Evolutionary conservation across 2,113 vertebrate genomes (phyloP), one percentile per base, ranked within the genome.

Genomic region (Aegypius monachus): DNA sequence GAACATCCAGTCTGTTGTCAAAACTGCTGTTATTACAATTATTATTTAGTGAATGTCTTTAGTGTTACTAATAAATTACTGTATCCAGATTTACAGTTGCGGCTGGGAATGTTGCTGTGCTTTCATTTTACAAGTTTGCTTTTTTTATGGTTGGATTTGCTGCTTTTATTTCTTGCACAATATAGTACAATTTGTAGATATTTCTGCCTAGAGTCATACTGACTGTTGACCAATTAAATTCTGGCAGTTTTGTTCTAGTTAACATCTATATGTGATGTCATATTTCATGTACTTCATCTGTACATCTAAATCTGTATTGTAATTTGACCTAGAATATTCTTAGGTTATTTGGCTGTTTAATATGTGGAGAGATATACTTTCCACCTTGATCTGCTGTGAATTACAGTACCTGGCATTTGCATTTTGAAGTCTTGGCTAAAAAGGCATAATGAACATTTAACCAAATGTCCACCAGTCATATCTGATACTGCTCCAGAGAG

Each of bases 341-440:
- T 68, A 14, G 34, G 7, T 66, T 31, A 38, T 83, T 86, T 66
- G 38, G 10, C 42, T 79, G 11, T 71, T 92, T 71, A 88, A 45
- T 84, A 58, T 13, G 17, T 47, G 26, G 34, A 42, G 34, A n/a
- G 9, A 53, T 45, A 23, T 1, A 34, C 31, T 88, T 88, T 74
- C 81, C 42, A 74, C 50, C 31, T 68, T 67, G 50, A 70, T 67
- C 11, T 83, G 80, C 45, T 73, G 58, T 34, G 63, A 78, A 26
- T 78, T 93, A 26, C 13, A 78, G 53, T 62, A 88, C 72, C 62
- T 88, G 48, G 38, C 36, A 80, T 83, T 75, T 95, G 38, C 71
- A 42, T 95, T 95, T 81, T 91, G 59, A 84, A 88, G 20, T 62
- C 86, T 86, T 71, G 79, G 72, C 75, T 88, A 73, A 95, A 95